Base-by-base conservation (phyloP, 2,113 vertebrate species). In the Genyomyrus donnyi region DNA sequence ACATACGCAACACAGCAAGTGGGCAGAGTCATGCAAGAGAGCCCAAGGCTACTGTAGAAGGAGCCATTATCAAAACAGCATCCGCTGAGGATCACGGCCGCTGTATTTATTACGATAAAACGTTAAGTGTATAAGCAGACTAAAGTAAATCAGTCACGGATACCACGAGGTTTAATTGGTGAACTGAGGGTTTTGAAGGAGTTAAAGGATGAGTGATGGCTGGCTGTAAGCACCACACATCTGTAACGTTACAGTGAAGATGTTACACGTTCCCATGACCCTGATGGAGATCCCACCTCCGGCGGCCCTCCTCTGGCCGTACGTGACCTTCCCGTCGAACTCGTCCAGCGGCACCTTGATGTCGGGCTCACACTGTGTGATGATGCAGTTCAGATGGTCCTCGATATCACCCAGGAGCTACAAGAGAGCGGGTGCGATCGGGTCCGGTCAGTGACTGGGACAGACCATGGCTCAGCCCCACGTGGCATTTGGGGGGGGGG, bases 311-410 rank as follows among this genome's bases (percentile, higher is more conserved):
- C 96, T 98, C 89, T 99, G 96, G n/a, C 98, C 98, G 1, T 99
- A 99, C 1, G 96, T 97, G 89, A 99, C 98, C 89, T 99, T 99
- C 45, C 98, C 98, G 91, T 99, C 98, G 94, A 99, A 99, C 52
- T 99, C 98, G 92, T 99, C 98, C 89, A 98, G 77, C 0, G 98
- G 98, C 0, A 99, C 97, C 94, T 99, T 99, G 91, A 99, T 96
- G 92, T 99, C 98, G 0, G 97, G 95, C 93, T 99, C 98, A 91
- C 99, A 97, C 92, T 99, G 98, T 49, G 97, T 95, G 93, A 99
- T 98, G 93, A 98, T 99, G 93, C 98, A 99, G 90, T 99, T 99
- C 89, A 99, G 94, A 91, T 99, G 98, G 3, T 99, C 98, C 94
- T 99, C 98, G 7, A 99, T 96, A 5, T 99, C 98, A 0, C 97